These are phyloP conservation scores for Eonycteris spelaea DNA, from an alignment of 2,113 vertebrate genomes.

Conservation along the genomic window DNA sequence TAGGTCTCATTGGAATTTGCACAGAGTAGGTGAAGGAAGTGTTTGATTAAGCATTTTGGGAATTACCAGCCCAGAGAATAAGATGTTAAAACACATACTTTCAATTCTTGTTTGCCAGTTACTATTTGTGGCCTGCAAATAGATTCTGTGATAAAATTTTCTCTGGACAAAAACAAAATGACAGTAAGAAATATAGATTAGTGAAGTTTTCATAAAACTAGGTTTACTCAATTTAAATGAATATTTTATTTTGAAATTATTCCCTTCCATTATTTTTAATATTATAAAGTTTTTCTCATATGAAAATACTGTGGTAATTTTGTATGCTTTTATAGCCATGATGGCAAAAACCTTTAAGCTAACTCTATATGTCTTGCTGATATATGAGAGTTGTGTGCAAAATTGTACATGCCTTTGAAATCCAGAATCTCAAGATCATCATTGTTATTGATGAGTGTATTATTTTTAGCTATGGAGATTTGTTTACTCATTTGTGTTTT, in stretches of 20 bases:
- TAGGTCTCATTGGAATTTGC: not conserved
- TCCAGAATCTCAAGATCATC: not conserved
- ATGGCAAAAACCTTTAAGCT: not conserved
- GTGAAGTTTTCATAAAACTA: not conserved
- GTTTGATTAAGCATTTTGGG: not conserved
- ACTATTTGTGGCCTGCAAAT: not conserved
- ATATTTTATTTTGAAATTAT: not conserved
- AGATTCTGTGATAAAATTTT: not conserved
- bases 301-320: not conserved
- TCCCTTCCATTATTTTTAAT: not conserved
- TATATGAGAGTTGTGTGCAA: not conserved
- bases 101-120: not conserved
- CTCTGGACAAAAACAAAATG: not conserved
- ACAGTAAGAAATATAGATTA: not conserved
- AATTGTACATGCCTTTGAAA: not conserved
- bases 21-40: not conserved
- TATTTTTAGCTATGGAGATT: not conserved
- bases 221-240: not conserved
- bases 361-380: not conserved
- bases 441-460: not conserved
- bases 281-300: not conserved
- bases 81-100: not conserved
- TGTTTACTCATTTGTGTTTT: not conserved
- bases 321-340: not conserved
- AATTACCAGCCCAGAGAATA: not conserved